Conservation (phyloP, 23 tunicate genomes). For the Pegea sp. region DNA sequence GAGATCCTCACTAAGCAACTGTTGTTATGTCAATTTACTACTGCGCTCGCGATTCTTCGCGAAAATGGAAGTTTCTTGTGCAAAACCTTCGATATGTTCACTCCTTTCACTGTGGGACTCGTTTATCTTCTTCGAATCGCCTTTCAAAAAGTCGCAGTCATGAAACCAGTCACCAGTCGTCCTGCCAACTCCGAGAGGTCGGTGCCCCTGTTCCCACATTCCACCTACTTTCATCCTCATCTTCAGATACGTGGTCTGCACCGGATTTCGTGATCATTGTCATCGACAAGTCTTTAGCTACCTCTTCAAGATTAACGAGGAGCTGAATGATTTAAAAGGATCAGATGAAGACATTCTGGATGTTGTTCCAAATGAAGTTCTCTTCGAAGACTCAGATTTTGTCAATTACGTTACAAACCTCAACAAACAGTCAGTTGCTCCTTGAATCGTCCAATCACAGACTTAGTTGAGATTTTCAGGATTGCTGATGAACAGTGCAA, state of each 20-base stretch:
- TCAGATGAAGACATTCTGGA: conserved; percentile 22
- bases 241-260: conserved; percentile 66
- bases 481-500: conserved; percentile 68
- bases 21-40: conserved; percentile 60
- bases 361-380: conserved; percentile 54
- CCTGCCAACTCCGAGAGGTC: conserved; percentile 95
- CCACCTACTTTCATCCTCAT: too few species aligned
- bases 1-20: conserved; percentile 83
- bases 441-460: too few species aligned
- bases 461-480: too few species aligned
- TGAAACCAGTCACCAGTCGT: conserved; percentile 80
- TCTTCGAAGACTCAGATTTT: conserved; percentile 49
- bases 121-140: conserved; percentile 66
- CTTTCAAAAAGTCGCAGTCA: conserved; percentile 34
- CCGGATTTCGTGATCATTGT: conserved; percentile 36
- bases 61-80: conserved; percentile 51
- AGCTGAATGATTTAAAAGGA: conserved; percentile 30
- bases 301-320: conserved; percentile 37
- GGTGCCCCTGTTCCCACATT: too few species aligned
- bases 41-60: conserved; percentile 38
- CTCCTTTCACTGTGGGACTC: conserved; percentile 64
- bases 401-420: conserved; percentile 49
- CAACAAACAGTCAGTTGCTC: conserved; percentile 35
- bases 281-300: conserved; percentile 30
- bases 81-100: conserved; percentile 82